Evolutionary conservation across 2,888 invertebrate species (phyloP), one percentile per base, ranked within the genome.

Genomic region (Drosophila suboccidentalis): DNA sequence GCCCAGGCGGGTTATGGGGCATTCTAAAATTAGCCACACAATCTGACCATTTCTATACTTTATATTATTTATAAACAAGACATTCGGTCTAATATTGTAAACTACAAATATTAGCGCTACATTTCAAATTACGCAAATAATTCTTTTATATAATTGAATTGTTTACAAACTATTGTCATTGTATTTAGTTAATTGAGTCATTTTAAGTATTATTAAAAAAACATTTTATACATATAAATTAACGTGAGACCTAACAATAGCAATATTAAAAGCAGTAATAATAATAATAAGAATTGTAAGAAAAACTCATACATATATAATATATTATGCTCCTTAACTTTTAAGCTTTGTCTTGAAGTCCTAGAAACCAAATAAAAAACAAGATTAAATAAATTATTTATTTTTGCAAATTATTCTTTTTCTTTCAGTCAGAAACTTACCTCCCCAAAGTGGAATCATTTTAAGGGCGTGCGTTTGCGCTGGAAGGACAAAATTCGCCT

Each of bases 361-460:
- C 5, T 5, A 26, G 26, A 1, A 26, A 26, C 26, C 26, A 26
- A 26, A 26, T 26, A 26, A 26, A 26, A 26, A 26, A 26, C 26
- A 94, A 99, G 11, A 4, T 13, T 36, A 4, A 36, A 36, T 26
- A 1, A n/a, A 9, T 32, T 11, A 15, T 1, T 41, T 17, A 4
- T 41, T 10, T 11, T 36, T 29, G 19, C 36, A 29, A 22, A 29
- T 41, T 36, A 4, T 10, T 19, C 11, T 19, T 19, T 55, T 64
- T 2, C 34, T 87, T 90, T 19, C 66, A 98, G 98, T 95, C 99
- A 99, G 94, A 99, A 99, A 94, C 94, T 99, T 93, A 99, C 99
- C 69, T 99, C 99, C 77, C 99, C 99, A 75, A 99, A 99, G 95
- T 99, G 99, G 99, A 99, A 99, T 94, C 96, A 98, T 91, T 99